Base-by-base conservation (phyloP, 2,888 invertebrate genomes). In the Lithophane semibrunnea region DNA sequence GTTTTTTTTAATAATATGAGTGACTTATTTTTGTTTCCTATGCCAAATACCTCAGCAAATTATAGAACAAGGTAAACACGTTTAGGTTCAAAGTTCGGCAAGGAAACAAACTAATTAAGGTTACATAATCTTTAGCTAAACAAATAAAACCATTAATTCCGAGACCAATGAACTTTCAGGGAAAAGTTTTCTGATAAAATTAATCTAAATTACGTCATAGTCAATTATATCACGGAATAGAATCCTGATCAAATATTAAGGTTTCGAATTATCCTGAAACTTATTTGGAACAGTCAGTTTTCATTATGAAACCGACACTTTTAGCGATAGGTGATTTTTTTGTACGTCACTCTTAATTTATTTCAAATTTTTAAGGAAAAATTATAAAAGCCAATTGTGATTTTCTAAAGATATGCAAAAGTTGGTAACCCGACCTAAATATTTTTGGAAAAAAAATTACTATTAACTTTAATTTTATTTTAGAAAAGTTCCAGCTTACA, bases 241-340 rank as follows among this genome's bases (percentile, higher is more conserved):
- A 72, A 88, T 82, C 66, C 61, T 44, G 47, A 79, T 88, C 68
- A 77, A 88, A 86, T 86, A 83, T 80, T 79, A 86, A 86, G 77
- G 80, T 74, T 68, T 77, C 29, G 13, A 75, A 82, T 80, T 74
- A 80, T 71, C 63, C 47, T n/a, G 67, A 65, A 80, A 82, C 73
- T 77, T 82, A 79, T 81, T 81, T 52, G 74, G 68, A 73, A 54
- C 75, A 60, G 83, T 87, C 87, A 85, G 85, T 88, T 83, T 87
- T 85, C 83, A 88, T 88, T 87, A 85, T 12, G 37, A 63, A 42
- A 49, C 71, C 29, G 68, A 71, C 63, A 67, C 44, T 83, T 77
- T 78, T 83, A 73, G 10, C 52, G 61, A 80, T 65, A 71, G 63
- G 29, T 52, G 29, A 60, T 47, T 77, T 80, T 82, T 83, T 79